Conservation (phyloP, 2,797 vertebrate species). For the Characodon lateralis region DNA sequence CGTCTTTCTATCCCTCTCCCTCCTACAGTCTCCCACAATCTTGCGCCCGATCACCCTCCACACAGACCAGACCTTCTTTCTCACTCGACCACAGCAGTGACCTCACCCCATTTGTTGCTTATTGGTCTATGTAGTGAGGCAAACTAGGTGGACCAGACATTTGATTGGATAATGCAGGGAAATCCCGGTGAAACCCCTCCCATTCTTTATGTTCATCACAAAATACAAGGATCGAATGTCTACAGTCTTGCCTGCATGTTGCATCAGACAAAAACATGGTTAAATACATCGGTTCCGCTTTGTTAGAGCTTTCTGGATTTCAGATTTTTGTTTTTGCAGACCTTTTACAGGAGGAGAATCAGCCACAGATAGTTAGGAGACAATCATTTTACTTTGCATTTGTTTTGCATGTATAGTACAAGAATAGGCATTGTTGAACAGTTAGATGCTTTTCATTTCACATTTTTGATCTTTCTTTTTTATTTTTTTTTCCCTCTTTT, state of each 20-base stretch:
- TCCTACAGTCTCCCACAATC: constrained; percentile 23
- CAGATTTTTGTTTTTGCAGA: constrained; percentile 49
- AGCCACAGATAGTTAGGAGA: constrained; percentile 21
- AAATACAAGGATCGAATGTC: constrained; percentile 76
- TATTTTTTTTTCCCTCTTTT: constrained; percentile 19
- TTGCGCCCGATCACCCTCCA: constrained; percentile 39
- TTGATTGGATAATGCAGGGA: constrained; percentile 72
- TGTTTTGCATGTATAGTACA: constrained; percentile 23
- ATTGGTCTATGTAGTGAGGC: constrained; percentile 60
- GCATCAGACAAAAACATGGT: constrained; percentile 79
- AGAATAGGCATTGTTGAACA: constrained; percentile 32
- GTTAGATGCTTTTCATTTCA: constrained; percentile 61
- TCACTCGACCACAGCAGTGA: constrained; percentile 56
- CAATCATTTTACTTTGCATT: constrained; percentile 10
- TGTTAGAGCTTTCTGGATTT: constrained; percentile 55
- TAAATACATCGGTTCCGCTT: constrained; percentile 75
- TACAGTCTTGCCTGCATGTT: constrained; percentile 77
- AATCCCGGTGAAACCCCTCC: constrained; percentile 70
- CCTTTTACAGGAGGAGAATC: constrained; percentile 25
- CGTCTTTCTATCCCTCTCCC: constrained; percentile 42
- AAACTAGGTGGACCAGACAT: constrained; percentile 24
- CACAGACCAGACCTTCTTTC: constrained; percentile 1
- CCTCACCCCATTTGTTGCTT: constrained; percentile 50
- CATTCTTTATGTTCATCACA: constrained; percentile 65
- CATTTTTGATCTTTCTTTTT: constrained; percentile 51